Conservation (phyloP, 2,113 vertebrate genomes). For the Zootoca vivipara region DNA sequence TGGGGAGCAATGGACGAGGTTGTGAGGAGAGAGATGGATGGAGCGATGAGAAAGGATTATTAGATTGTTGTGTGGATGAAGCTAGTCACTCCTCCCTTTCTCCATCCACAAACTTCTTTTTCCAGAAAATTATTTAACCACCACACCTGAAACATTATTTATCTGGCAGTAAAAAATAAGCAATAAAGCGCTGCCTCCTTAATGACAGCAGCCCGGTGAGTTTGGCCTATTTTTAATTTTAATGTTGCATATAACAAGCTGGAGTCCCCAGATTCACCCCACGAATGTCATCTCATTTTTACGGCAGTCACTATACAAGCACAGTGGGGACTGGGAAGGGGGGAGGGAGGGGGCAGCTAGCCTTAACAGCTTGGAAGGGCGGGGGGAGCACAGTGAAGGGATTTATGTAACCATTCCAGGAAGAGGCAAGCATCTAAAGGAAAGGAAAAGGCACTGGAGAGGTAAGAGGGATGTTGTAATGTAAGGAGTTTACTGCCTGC, state of each 20-base stretch:
- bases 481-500: not conserved
- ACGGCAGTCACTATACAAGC: conserved; percentile 15
- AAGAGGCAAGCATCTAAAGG: not conserved
- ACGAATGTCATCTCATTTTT: conserved; percentile 57
- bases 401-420: conserved; percentile 29
- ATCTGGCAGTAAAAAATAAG: conserved; percentile 57
- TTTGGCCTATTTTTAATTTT: conserved; percentile 65
- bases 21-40: not conserved
- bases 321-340: not conserved
- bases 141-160: conserved; percentile 65
- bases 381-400: conserved; percentile 27
- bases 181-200: conserved; percentile 54
- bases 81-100: not conserved
- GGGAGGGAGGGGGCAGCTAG: not conserved
- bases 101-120: not conserved
- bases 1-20: not conserved
- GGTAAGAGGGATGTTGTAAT: not conserved
- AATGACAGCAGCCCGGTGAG: conserved; percentile 59
- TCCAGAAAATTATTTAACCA: conserved; percentile 48
- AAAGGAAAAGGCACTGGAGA: conserved; percentile 43
- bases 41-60: conserved; percentile 15
- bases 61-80: not conserved
- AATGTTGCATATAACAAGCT: conserved; percentile 58
- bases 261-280: conserved; percentile 33
- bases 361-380: not conserved